Conservation (phyloP, 2,888 invertebrate genomes). For the Pyrrhosoma nymphula region DNA sequence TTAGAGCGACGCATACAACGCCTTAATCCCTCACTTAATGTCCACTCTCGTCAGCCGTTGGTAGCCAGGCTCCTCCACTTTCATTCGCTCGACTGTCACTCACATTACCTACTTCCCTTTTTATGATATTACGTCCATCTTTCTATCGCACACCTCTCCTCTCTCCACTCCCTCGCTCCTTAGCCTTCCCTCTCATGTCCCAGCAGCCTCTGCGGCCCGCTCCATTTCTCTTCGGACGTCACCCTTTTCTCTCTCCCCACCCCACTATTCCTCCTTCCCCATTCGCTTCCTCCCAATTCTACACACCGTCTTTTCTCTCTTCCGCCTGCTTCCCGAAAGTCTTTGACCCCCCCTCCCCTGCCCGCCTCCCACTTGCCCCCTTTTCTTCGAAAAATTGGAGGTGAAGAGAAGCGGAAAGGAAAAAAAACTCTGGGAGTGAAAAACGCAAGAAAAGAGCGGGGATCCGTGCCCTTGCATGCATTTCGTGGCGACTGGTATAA, state of each 20-base stretch:
- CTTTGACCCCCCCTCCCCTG: neutral
- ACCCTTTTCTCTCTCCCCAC: constrained; percentile 17
- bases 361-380: neutral
- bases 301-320: neutral
- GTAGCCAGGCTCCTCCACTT: constrained; percentile 25
- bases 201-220: constrained; percentile 49
- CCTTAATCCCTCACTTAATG: neutral
- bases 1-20: neutral
- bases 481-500: neutral
- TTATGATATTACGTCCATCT: constrained; percentile 44
- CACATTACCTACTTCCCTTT: constrained; percentile 26
- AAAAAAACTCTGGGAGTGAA: neutral
- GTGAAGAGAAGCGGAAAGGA: neutral
- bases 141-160: constrained; percentile 16
- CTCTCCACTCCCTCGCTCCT: neutral
- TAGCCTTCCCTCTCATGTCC: constrained; percentile 43
- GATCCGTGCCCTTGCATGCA: constrained; percentile 52
- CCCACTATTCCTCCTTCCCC: neutral
- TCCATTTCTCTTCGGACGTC: constrained; percentile 64
- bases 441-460: neutral
- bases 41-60: neutral
- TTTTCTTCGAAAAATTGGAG: constrained; percentile 34
- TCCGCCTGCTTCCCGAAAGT: neutral
- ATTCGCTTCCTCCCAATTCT: neutral
- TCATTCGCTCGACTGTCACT: constrained; percentile 50